Percentiles rank a stretch among this genome's conserved stretches.
These are phyloP conservation scores for Metopolophium dirhodum DNA, from an alignment of 1,140 invertebrate species.

Conservation along the genomic window DNA sequence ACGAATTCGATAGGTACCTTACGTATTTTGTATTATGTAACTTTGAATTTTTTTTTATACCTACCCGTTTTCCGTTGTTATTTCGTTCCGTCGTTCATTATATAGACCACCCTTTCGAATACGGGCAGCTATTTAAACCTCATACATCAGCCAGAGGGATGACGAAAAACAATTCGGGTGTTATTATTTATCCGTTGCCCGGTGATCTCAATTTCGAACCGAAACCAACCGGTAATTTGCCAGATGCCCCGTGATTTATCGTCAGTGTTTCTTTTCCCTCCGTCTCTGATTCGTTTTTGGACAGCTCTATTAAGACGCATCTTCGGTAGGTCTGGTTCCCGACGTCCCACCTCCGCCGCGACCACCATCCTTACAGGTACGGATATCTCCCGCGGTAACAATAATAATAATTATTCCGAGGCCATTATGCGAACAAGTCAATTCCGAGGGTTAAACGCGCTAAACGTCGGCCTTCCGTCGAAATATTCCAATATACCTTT, in stretches of 20 bases:
- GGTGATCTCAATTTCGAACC: conserved; percentile 29
- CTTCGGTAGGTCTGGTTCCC: background rate
- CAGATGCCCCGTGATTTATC: conserved; percentile 50
- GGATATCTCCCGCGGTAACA: conserved; percentile 9
- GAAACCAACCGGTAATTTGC: conserved; percentile 45
- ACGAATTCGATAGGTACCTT: background rate
- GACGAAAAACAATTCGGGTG: conserved; percentile 38
- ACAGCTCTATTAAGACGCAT: conserved; percentile 42
- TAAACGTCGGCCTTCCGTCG: conserved; percentile 46
- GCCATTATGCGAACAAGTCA: conserved; percentile 42
- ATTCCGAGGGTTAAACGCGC: conserved; percentile 40
- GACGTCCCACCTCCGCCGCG: background rate
- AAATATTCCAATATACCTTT: conserved; percentile 5
- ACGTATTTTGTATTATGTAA: background rate
- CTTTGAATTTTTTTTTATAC: background rate
- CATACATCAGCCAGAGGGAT: conserved; percentile 49
- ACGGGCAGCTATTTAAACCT: background rate
- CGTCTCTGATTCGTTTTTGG: background rate
- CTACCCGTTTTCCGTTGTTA: background rate
- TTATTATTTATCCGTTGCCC: conserved; percentile 31
- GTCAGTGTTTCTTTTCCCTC: background rate
- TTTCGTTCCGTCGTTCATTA: conserved; percentile 4
- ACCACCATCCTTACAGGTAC: background rate
- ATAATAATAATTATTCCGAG: conserved; percentile 21
- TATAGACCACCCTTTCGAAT: conserved; percentile 30